phyloP scores from a whole-genome alignment of 1,140 invertebrate genomes.

The Drosophila nigrodunni region DNA sequence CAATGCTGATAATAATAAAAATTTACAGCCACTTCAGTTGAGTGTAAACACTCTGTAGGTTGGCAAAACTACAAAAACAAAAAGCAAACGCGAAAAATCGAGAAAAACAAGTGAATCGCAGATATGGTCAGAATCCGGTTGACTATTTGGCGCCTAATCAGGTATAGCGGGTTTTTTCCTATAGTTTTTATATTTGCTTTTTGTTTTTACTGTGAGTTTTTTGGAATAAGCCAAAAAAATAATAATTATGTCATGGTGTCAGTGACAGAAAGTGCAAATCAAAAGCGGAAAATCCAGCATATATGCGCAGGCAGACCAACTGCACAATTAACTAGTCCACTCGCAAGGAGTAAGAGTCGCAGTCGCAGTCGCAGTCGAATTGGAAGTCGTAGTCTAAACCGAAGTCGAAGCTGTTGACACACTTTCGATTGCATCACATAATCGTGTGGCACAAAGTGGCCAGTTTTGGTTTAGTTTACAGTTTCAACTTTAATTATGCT shows the following conservation, averaged over 20 bases:
- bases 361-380: conserved; percentile 1
- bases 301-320: conserved; percentile 21
- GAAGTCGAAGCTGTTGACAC: conserved; percentile 70
- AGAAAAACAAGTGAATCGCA: conserved; percentile 49
- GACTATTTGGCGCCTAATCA: conserved; percentile 58
- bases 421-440: conserved; percentile 76
- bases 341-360: conserved; percentile 23
- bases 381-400: background rate
- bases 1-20: background rate
- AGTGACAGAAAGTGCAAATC: conserved; percentile 79
- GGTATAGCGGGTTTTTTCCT: conserved; percentile 59
- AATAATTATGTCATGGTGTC: conserved; percentile 82
- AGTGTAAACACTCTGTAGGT: background rate
- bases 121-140: conserved; percentile 69
- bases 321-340: conserved; percentile 54
- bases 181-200: background rate
- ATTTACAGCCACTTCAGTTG: background rate
- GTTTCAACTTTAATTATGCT: conserved; percentile 70
- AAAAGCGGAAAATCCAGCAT: conserved; percentile 73
- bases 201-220: background rate
- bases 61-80: background rate
- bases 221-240: conserved; percentile 37
- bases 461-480: conserved; percentile 74
- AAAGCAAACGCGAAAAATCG: conserved; percentile 29
- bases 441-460: conserved; percentile 44